Evolutionary conservation across 1,140 invertebrate genomes (phyloP).

Genomic region (Hermetia illucens): DNA sequence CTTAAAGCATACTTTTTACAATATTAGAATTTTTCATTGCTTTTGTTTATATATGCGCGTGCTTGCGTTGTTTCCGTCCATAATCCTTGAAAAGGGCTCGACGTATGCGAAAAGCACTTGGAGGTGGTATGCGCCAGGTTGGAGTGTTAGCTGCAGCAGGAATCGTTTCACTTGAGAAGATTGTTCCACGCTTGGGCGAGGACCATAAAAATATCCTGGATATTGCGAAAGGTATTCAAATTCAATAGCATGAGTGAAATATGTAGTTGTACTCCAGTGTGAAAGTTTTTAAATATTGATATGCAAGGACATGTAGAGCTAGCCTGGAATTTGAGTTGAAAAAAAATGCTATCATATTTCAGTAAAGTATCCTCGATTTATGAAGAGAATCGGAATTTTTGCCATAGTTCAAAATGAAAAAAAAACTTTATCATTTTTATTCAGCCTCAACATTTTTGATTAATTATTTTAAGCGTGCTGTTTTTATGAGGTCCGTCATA

Average conservation of each 20-base stretch:
- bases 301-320: slow-evolving; percentile 2
- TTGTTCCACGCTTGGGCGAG: slow-evolving; percentile 46
- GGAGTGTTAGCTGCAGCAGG: slow-evolving; percentile 83
- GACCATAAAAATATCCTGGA: slow-evolving; percentile 60
- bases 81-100: too few relatives aligned
- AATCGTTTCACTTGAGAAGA: slow-evolving; percentile 62
- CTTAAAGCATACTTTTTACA: too few relatives aligned
- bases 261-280: slow-evolving; percentile 4
- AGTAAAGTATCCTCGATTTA: neutral
- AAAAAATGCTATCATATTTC: slow-evolving; percentile 1
- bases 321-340: slow-evolving; percentile 3
- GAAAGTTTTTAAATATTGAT: slow-evolving; percentile 1
- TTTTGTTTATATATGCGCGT: neutral
- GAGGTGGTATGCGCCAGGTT: slow-evolving; percentile 82
- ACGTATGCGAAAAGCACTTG: slow-evolving; percentile 68
- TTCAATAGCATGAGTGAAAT: too few relatives aligned
- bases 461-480: too few relatives aligned
- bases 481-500: too few relatives aligned
- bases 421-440: too few relatives aligned
- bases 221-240: slow-evolving; percentile 60
- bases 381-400: slow-evolving; percentile 1
- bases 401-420: too few relatives aligned
- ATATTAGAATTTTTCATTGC: too few relatives aligned
- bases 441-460: too few relatives aligned
- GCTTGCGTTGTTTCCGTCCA: too few relatives aligned